phyloP scores from a whole-genome alignment of 2,797 vertebrate species.

The Chrosomus eos region DNA sequence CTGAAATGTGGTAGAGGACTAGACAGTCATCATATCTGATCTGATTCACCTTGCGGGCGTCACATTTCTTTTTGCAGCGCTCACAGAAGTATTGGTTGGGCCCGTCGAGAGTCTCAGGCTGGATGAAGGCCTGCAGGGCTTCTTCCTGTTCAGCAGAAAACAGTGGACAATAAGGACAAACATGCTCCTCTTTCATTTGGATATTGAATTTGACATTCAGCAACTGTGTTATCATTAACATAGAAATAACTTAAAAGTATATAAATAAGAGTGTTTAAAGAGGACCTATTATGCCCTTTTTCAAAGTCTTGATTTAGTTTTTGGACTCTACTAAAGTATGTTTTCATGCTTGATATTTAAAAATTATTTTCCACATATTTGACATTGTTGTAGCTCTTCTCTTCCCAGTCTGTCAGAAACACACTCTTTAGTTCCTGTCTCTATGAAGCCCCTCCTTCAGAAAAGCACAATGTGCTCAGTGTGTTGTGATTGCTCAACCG shows the following conservation, averaged over 20 bases:
- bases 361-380: background rate
- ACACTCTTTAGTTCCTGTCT: background rate
- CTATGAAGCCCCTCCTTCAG: background rate
- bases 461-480: too few relatives aligned
- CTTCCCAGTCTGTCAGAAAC: background rate
- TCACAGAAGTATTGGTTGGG: conserved; percentile 99
- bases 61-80: conserved; percentile 98
- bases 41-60: conserved; percentile 92
- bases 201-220: background rate
- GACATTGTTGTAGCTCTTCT: background rate
- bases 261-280: background rate
- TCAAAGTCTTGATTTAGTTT: background rate
- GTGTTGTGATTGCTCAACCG: background rate
- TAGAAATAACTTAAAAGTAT: too few relatives aligned
- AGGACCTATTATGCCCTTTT: background rate
- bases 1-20: background rate
- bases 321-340: background rate
- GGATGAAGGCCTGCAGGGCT: conserved; percentile 96
- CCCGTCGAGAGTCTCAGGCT: conserved; percentile 96
- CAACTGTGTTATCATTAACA: background rate
- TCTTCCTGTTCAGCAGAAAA: conserved; percentile 85
- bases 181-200: background rate
- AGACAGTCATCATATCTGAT: background rate
- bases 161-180: background rate
- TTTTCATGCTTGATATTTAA: background rate